phyloP scores from a whole-genome alignment of 2,113 vertebrate species.

The Isurus oxyrinchus region DNA sequence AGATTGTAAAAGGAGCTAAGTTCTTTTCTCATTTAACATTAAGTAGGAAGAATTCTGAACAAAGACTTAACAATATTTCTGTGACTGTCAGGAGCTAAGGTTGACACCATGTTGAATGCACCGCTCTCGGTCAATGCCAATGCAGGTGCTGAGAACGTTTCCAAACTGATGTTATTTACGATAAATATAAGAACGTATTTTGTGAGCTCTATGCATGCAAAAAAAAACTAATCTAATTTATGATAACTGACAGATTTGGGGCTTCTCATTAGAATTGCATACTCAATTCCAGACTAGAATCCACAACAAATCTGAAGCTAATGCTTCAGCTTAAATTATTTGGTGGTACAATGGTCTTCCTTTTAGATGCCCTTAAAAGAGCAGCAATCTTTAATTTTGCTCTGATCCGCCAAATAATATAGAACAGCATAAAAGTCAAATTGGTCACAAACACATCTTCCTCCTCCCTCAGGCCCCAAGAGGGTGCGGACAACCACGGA shows the following conservation, averaged over 20 bases:
- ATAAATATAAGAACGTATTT: not conserved
- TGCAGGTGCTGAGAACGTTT: slow-evolving; percentile 1
- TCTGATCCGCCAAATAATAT: not conserved
- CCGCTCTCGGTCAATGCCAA: not conserved
- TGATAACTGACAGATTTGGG: slow-evolving; percentile 22
- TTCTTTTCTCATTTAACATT: not conserved
- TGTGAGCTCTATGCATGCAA: not conserved
- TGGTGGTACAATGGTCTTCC: not conserved
- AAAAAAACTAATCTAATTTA: not conserved
- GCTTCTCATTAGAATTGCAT: not conserved
- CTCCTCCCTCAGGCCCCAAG: too few relatives aligned
- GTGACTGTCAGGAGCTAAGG: not conserved
- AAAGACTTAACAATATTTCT: not conserved
- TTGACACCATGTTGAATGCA: not conserved
- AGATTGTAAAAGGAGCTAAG: not conserved
- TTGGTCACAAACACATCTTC: not conserved
- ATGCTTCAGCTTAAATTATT: not conserved
- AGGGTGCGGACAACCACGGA: too few relatives aligned
- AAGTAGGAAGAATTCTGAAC: not conserved
- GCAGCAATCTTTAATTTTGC: not conserved
- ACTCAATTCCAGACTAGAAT: not conserved
- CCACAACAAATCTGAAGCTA: not conserved
- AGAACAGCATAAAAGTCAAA: not conserved
- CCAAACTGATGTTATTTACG: slow-evolving; percentile 24
- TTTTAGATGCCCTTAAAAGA: not conserved